Conservation (phyloP, 2,113 vertebrate species). For the Hippolais icterina region DNA sequence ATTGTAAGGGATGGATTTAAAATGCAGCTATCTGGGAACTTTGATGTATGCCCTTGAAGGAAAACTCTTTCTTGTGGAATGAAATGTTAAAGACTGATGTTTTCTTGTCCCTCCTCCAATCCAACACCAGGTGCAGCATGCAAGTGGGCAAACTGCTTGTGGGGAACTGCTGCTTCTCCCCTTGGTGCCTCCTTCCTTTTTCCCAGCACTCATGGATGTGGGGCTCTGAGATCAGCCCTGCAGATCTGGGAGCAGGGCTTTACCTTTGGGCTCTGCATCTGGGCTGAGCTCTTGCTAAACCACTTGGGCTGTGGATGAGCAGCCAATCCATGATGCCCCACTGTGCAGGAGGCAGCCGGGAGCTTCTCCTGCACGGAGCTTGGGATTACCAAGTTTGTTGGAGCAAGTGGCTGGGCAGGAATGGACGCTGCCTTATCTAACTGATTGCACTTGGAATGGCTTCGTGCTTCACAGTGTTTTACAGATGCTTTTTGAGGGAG, state of each 20-base stretch:
- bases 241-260: neutral
- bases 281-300: neutral
- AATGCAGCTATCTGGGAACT: neutral
- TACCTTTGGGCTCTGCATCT: neutral
- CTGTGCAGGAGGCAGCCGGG: neutral
- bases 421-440: slow-evolving; percentile 24
- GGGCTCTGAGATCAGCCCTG: neutral
- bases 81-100: neutral
- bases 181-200: neutral
- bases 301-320: neutral
- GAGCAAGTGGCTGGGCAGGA: neutral
- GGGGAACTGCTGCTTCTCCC: neutral
- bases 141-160: neutral
- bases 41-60: neutral
- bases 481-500: slow-evolving; percentile 11
- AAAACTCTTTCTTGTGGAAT: neutral
- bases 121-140: neutral
- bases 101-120: neutral
- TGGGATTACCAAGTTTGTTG: neutral
- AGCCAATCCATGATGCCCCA: neutral
- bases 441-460: slow-evolving; percentile 18
- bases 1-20: neutral
- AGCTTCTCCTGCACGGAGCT: neutral
- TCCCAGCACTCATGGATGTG: neutral
- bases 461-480: slow-evolving; percentile 7